A percentile compares a stretch with the other conserved stretches of the same genome.
Conservation (phyloP, 2,888 invertebrate genomes). For the Lithophane semibrunnea region DNA sequence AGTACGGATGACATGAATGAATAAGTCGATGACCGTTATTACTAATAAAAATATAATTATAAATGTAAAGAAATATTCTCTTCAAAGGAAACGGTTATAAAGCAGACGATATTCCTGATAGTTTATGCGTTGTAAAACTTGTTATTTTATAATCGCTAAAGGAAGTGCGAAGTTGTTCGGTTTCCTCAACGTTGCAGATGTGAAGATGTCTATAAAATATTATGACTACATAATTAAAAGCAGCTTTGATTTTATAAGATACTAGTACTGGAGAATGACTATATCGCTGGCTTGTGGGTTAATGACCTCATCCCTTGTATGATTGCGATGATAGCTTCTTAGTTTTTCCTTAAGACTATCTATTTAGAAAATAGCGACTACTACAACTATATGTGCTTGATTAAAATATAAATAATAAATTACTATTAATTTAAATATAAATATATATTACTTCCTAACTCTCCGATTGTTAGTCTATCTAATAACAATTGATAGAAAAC, state of each 20-base stretch:
- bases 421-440: too few relatives aligned
- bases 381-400: not conserved
- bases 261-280: conserved; percentile 7
- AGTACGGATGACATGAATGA: not conserved
- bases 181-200: conserved; percentile 56
- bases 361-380: not conserved
- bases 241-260: conserved; percentile 30
- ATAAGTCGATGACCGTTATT: conserved; percentile 40
- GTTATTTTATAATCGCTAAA: conserved; percentile 59
- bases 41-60: conserved; percentile 9
- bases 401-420: too few relatives aligned
- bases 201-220: conserved; percentile 46
- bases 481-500: not conserved
- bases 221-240: conserved; percentile 30
- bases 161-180: conserved; percentile 61
- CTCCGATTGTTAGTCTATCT: not conserved
- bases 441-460: not conserved
- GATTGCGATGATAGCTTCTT: conserved; percentile 6
- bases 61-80: conserved; percentile 28
- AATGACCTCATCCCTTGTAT: not conserved
- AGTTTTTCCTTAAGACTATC: not conserved
- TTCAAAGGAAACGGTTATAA: conserved; percentile 50
- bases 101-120: conserved; percentile 34
- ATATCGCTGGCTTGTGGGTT: conserved; percentile 7
- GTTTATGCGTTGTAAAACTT: conserved; percentile 49